Evolutionary conservation across 2,888 invertebrate species (phyloP).

Genomic region (Hypomecis atomaria): DNA sequence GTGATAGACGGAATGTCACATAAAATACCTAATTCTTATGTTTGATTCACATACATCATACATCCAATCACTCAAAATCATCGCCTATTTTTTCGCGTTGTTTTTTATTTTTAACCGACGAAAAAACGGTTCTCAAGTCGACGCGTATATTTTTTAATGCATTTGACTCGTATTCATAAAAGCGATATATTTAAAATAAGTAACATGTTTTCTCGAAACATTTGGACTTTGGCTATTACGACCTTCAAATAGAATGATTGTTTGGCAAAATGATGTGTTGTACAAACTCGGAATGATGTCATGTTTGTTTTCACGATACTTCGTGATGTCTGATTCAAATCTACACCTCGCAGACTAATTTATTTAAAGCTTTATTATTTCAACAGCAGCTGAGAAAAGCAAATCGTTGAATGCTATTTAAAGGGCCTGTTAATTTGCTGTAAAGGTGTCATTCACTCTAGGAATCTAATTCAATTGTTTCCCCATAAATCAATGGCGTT

Average conservation of each 20-base stretch:
- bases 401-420: not conserved
- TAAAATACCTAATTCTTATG: too few relatives aligned
- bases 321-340: not conserved
- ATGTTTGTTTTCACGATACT: constrained; percentile 29
- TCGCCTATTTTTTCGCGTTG: too few relatives aligned
- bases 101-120: too few relatives aligned
- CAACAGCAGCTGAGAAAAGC: constrained; percentile 4
- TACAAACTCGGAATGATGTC: constrained; percentile 32
- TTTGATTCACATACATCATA: too few relatives aligned
- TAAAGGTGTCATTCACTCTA: not conserved
- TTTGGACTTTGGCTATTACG: not conserved
- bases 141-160: too few relatives aligned
- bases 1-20: too few relatives aligned
- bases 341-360: not conserved
- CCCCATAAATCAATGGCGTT: not conserved
- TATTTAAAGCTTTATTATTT: constrained; percentile 2
- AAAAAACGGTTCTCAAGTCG: too few relatives aligned
- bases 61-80: too few relatives aligned
- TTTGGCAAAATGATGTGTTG: constrained; percentile 10
- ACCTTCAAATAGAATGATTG: constrained; percentile 14
- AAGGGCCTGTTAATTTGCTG: not conserved
- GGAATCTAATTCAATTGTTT: not conserved
- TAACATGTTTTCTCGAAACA: not conserved
- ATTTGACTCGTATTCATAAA: too few relatives aligned
- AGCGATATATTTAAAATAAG: too few relatives aligned